Evolutionary conservation across 2,888 invertebrate genomes (phyloP).

Genomic region (Phortica okadai): DNA sequence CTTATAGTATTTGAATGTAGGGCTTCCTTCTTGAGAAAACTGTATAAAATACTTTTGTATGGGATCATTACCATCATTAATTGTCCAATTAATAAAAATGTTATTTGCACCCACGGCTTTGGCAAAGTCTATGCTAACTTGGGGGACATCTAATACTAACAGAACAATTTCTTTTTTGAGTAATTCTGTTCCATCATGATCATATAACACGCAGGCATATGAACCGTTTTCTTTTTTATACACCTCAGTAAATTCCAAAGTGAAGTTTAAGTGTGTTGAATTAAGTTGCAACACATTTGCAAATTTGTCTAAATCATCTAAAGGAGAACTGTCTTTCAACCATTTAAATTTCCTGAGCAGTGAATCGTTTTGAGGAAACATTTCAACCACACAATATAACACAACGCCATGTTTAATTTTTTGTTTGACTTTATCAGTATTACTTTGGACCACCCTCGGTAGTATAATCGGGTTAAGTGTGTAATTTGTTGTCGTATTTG

Average conservation of each 20-base stretch:
- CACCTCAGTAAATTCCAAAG: conserved; percentile 79
- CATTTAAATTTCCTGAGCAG: conserved; percentile 75
- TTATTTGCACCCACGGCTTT: conserved; percentile 86
- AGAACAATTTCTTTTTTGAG: conserved; percentile 77
- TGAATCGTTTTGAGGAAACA: conserved; percentile 79
- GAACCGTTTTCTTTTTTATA: conserved; percentile 86
- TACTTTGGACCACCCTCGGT: conserved; percentile 75
- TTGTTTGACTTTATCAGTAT: conserved; percentile 76
- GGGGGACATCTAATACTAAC: conserved; percentile 83
- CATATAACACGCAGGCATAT: conserved; percentile 79
- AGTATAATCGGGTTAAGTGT: conserved; percentile 72
- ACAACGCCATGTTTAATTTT: conserved; percentile 78
- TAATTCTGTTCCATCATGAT: conserved; percentile 67
- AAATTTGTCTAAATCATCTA: conserved; percentile 74
- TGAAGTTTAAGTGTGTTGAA: conserved; percentile 80
- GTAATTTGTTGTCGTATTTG: conserved; percentile 62
- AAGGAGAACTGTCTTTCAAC: conserved; percentile 78
- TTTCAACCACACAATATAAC: conserved; percentile 79
- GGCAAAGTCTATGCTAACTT: conserved; percentile 83
- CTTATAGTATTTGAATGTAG: conserved; percentile 79
- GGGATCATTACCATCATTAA: conserved; percentile 85
- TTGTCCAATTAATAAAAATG: conserved; percentile 90
- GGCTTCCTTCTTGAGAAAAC: conserved; percentile 79
- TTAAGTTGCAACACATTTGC: conserved; percentile 76
- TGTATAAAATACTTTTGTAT: conserved; percentile 80